Conservation (phyloP, 2,113 vertebrate species). For the Bostrychus sinensis region DNA sequence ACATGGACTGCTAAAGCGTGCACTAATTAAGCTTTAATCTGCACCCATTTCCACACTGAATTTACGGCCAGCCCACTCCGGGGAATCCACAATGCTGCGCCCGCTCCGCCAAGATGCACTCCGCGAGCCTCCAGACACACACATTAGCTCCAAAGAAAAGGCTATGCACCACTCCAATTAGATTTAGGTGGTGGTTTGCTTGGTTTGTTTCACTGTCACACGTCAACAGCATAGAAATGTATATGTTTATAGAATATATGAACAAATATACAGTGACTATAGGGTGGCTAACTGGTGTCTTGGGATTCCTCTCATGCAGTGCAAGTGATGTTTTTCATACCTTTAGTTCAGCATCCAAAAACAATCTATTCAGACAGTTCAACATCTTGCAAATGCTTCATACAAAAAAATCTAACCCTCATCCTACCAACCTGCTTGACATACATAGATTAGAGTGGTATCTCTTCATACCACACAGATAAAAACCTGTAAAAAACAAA, state of each 20-base stretch:
- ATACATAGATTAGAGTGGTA: too few species aligned
- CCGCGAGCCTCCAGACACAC: constrained; percentile 18
- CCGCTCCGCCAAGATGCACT: constrained; percentile 23
- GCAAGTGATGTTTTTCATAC: neutral
- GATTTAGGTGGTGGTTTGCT: neutral
- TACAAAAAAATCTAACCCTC: too few species aligned
- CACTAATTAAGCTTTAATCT: constrained; percentile 71
- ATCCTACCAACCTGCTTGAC: too few species aligned
- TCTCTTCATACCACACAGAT: too few species aligned
- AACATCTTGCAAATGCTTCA: too few species aligned
- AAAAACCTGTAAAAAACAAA: too few species aligned
- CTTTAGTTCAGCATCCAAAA: too few species aligned
- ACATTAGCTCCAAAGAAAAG: neutral
- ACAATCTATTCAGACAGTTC: too few species aligned
- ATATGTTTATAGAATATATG: neutral
- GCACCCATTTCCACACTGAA: constrained; percentile 61
- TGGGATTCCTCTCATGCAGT: neutral
- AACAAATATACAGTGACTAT: too few species aligned
- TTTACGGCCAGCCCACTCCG: constrained; percentile 44
- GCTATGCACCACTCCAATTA: neutral
- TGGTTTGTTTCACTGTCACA: neutral
- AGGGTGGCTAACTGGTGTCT: neutral
- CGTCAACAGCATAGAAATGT: neutral
- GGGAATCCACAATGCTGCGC: constrained; percentile 46
- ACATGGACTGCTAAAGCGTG: constrained; percentile 49